phyloP scores from a whole-genome alignment of 2,113 vertebrate genomes.

The Phasianus colchicus region DNA sequence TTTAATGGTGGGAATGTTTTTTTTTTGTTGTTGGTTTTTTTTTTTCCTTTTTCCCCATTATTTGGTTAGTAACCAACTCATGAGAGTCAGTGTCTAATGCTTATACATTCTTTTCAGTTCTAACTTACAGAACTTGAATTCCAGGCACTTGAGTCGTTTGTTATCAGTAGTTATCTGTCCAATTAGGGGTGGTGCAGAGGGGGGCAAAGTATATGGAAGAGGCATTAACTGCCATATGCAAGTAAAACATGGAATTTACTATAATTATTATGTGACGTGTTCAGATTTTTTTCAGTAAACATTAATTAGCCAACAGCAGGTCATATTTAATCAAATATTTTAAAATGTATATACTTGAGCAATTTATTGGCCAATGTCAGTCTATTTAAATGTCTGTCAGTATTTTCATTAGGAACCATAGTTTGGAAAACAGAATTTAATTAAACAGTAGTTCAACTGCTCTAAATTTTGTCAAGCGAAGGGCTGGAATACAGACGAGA shows the following conservation, averaged over 20 bases:
- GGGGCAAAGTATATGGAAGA: not conserved
- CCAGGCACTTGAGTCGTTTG: not conserved
- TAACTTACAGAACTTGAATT: not conserved
- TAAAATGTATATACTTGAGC: not conserved
- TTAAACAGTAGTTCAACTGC: constrained; percentile 9
- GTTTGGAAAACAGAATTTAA: constrained; percentile 25
- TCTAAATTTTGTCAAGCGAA: constrained; percentile 6
- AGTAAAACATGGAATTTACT: constrained; percentile 11
- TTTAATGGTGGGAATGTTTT: too few relatives aligned
- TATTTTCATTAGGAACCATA: constrained; percentile 39
- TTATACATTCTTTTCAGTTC: not conserved
- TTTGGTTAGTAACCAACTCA: not conserved
- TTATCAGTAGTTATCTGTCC: not conserved
- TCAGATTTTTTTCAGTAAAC: constrained; percentile 52
- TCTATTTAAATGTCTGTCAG: constrained; percentile 3
- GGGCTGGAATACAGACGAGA: not conserved
- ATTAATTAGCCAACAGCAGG: constrained; percentile 37
- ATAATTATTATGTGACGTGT: constrained; percentile 28
- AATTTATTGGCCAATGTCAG: constrained; percentile 33
- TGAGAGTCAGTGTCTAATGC: not conserved
- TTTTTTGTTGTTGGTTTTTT: not conserved
- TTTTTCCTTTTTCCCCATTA: not conserved
- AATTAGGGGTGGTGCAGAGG: not conserved
- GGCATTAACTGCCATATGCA: not conserved
- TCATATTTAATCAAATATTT: constrained; percentile 29